phyloP scores from a whole-genome alignment of 2,797 vertebrate species.

The Capromys pilorides region DNA sequence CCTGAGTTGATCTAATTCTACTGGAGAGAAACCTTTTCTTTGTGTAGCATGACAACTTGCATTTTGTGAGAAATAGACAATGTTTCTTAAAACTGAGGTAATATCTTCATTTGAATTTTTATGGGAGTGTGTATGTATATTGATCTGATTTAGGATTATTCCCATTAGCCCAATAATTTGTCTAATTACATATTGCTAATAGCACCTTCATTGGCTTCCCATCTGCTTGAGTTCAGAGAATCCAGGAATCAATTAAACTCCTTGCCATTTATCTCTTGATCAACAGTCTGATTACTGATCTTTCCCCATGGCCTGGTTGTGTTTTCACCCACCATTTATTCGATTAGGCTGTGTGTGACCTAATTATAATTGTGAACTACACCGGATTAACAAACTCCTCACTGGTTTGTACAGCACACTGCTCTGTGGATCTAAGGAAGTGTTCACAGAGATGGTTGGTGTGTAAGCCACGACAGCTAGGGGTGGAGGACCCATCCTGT shows the following conservation, averaged over 20 bases:
- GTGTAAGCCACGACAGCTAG: neutral
- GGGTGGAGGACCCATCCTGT: neutral
- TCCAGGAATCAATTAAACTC: constrained; percentile 33
- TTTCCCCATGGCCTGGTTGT: constrained; percentile 14
- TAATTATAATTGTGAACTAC: neutral
- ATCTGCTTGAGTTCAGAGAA: constrained; percentile 16
- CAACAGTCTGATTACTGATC: constrained; percentile 12
- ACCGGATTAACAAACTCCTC: neutral
- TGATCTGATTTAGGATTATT: constrained; percentile 1
- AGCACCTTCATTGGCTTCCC: neutral
- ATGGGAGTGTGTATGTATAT: neutral
- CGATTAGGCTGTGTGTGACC: neutral
- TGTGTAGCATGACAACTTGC: neutral
- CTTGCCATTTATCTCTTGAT: constrained; percentile 17
- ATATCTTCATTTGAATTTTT: neutral
- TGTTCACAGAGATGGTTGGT: neutral
- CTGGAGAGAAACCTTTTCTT: neutral
- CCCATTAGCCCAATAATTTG: neutral
- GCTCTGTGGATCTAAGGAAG: neutral
- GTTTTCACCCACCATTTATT: constrained; percentile 50
- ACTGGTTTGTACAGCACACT: neutral
- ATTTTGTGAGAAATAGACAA: neutral
- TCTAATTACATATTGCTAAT: constrained; percentile 2
- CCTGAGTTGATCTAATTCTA: neutral
- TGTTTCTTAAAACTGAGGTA: neutral